These are phyloP conservation scores for Drosophila phalerata DNA, from an alignment of 2,888 invertebrate species.

Conservation along the genomic window DNA sequence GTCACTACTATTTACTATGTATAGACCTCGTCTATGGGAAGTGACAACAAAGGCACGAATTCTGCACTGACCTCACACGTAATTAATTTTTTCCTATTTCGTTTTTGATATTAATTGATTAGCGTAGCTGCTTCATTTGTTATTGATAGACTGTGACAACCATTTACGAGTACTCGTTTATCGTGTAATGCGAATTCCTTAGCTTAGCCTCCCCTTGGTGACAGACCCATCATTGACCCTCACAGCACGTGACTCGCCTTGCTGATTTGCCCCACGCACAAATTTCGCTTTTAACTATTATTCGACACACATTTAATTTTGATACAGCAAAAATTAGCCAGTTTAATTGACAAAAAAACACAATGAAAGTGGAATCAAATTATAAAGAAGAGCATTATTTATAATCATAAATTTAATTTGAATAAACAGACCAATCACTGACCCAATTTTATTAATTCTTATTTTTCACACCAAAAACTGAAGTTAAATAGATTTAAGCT, in stretches of 20 bases:
- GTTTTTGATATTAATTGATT: conserved; percentile 50
- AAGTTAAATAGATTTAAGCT: conserved; percentile 3
- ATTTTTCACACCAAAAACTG: background rate
- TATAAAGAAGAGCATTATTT: conserved; percentile 10
- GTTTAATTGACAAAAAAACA: conserved; percentile 43
- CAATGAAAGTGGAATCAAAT: conserved; percentile 11
- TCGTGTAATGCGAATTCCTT: conserved; percentile 66
- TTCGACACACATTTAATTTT: conserved; percentile 33
- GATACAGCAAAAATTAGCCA: conserved; percentile 32
- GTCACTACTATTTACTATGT: conserved; percentile 39
- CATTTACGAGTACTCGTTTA: conserved; percentile 13
- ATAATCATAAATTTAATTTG: background rate
- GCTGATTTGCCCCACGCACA: conserved; percentile 33
- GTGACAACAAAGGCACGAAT: conserved; percentile 9
- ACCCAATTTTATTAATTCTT: conserved; percentile 30
- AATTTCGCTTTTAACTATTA: conserved; percentile 25
- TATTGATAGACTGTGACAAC: conserved; percentile 57
- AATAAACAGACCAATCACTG: conserved; percentile 30
- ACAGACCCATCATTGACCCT: conserved; percentile 57
- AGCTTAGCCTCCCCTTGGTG: conserved; percentile 75
- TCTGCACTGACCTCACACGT: conserved; percentile 64
- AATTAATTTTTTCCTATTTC: conserved; percentile 45
- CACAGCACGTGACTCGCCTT: conserved; percentile 70
- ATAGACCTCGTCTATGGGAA: conserved; percentile 17
- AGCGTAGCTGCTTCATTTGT: conserved; percentile 39